These are phyloP conservation scores for Tachysurus fulvidraco DNA, from an alignment of 2,113 vertebrate species.

Conservation along the genomic window DNA sequence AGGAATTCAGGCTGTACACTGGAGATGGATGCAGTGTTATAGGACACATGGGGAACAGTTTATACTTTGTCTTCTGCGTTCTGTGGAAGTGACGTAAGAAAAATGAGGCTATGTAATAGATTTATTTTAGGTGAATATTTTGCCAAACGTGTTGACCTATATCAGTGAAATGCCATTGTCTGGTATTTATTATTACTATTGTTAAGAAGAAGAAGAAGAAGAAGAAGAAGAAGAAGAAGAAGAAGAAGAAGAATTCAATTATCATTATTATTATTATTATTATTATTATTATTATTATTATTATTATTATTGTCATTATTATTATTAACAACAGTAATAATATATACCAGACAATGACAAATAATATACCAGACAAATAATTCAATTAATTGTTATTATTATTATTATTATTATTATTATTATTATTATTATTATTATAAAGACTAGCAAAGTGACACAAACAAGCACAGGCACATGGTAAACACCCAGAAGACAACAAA, in stretches of 20 bases:
- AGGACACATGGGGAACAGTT: too few species aligned
- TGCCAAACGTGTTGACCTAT: too few species aligned
- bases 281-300: too few species aligned
- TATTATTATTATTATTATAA: not conserved
- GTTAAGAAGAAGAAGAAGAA: not conserved
- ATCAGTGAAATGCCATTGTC: too few species aligned
- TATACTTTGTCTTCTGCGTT: not conserved
- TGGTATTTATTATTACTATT: not conserved
- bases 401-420: not conserved
- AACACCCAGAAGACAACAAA: not conserved
- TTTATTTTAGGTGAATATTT: not conserved
- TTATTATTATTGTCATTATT: too few species aligned
- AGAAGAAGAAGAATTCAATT: too few species aligned
- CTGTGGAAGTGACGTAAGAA: too few species aligned
- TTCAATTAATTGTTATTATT: not conserved
- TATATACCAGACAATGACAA: not conserved
- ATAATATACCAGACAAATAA: not conserved
- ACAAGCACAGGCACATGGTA: not conserved
- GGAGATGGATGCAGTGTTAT: not conserved
- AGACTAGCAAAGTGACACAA: not conserved
- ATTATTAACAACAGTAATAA: not conserved
- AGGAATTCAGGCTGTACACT: not conserved
- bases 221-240: too few species aligned
- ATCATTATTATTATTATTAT: too few species aligned
- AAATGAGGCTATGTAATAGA: not conserved